Evolutionary conservation across 1,140 invertebrate species (phyloP), one percentile per base, ranked within the genome.

Genomic region (Drosophila sproati): DNA sequence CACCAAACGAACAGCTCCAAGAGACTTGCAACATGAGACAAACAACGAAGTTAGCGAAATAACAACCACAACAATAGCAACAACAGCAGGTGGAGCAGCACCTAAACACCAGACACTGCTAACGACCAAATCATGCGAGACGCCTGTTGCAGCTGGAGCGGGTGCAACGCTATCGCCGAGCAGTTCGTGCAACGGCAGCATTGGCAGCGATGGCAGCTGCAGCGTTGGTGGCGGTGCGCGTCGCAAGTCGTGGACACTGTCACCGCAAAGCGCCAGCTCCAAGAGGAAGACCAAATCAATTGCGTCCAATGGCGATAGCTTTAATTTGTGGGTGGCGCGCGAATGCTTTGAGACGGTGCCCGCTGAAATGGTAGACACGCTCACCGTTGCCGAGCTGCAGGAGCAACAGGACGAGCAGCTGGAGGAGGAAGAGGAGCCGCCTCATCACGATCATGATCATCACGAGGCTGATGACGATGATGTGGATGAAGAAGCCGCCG

Each of bases 261-360:
- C 91, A 5, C 91, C 91, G 0, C 91, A 92, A 39, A 92, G 77
- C 31, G 87, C 68, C 8, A 72, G 62, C 8, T 82, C 80, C 48
- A 88, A 91, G 2, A 82, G 81, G 37, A 92, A 89, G 45, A 77
- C 52, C 5, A 79, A 90, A 66, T 6, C 39, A 3, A 8, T 28
- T 3, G n/a, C 41, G 2, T 29, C 67, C 39, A 89, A 89, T 39
- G 80, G 77, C 0, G 89, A 91, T 0, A 78, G 77, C 31, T 89
- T 92, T 8, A 92, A 92, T 57, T 47, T 92, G 48, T 92, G 91
- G 91, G 88, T 92, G 8, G 91, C 91, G 3, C 81, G 91, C 3
- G 91, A 92, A 61, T 92, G 91, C 59, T 92, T 87, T 35, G 91
- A 92, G 52, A 92, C 83, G 0, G 83, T 91, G 47, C 91, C 91